These are phyloP conservation scores for Bambusicola thoracicus DNA, from an alignment of 2,113 vertebrate genomes.

Conservation along the genomic window DNA sequence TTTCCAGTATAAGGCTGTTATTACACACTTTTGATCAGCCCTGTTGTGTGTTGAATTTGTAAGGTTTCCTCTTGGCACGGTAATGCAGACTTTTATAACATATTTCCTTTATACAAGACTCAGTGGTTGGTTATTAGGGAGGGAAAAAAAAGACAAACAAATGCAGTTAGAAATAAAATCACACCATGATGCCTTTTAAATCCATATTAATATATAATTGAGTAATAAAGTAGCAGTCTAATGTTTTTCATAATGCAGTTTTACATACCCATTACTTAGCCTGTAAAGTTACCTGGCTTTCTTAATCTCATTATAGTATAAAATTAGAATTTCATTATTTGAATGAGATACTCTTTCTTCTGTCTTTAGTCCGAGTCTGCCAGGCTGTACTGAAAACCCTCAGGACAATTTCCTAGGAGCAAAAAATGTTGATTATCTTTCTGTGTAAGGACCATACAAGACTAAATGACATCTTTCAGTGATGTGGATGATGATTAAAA, in stretches of 20 bases:
- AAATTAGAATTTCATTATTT: conserved; percentile 31
- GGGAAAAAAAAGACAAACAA: conserved; percentile 38
- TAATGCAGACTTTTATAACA: conserved; percentile 23
- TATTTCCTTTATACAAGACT: no score
- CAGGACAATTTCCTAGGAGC: background rate
- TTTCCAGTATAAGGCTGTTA: background rate
- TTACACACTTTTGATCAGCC: conserved; percentile 7
- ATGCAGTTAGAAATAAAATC: conserved; percentile 49
- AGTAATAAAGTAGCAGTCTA: conserved; percentile 46
- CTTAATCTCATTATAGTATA: conserved; percentile 27
- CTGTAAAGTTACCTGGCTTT: conserved; percentile 20
- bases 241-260: conserved; percentile 28
- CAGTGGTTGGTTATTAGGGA: background rate
- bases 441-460: background rate
- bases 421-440: conserved; percentile 7
- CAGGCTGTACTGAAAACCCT: background rate
- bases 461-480: background rate
- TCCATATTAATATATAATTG: conserved; percentile 64
- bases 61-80: conserved; percentile 4
- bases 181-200: conserved; percentile 39
- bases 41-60: conserved; percentile 5
- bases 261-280: conserved; percentile 16
- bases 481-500: background rate
- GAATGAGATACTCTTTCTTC: conserved; percentile 9
- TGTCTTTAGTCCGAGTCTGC: background rate